Conservation (phyloP, 2,797 vertebrate species). For the Falco columbarius region DNA sequence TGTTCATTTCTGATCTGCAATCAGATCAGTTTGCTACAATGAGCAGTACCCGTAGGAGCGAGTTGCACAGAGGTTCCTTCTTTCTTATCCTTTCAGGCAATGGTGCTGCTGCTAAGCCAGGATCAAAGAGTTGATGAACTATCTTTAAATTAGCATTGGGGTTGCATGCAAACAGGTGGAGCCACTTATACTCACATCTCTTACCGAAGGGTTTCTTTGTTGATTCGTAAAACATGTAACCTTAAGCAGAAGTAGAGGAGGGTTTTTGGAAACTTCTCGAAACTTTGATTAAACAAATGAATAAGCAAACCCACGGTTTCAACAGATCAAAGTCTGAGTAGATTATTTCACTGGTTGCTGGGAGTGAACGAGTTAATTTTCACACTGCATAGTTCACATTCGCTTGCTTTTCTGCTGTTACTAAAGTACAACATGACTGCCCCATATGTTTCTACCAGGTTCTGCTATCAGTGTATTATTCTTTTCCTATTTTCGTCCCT, state of each 20-base stretch:
- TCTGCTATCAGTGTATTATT: neutral
- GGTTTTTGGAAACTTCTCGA: neutral
- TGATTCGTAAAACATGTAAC: neutral
- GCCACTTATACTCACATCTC: neutral
- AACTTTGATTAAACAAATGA: neutral
- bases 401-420: neutral
- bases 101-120: neutral
- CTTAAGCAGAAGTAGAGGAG: neutral
- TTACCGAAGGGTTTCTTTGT: neutral
- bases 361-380: neutral
- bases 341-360: neutral
- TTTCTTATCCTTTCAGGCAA: neutral
- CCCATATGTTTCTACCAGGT: neutral
- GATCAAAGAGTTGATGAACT: neutral
- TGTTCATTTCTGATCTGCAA: neutral
- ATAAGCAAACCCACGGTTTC: accelerated
- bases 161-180: neutral
- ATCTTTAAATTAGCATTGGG: neutral
- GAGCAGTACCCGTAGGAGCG: neutral
- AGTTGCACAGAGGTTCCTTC: neutral
- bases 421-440: neutral
- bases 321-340: neutral
- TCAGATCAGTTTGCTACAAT: neutral
- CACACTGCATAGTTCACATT: neutral
- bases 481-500: neutral